Conservation (phyloP, 1,140 invertebrate species). For the Phymastichus coffea region DNA sequence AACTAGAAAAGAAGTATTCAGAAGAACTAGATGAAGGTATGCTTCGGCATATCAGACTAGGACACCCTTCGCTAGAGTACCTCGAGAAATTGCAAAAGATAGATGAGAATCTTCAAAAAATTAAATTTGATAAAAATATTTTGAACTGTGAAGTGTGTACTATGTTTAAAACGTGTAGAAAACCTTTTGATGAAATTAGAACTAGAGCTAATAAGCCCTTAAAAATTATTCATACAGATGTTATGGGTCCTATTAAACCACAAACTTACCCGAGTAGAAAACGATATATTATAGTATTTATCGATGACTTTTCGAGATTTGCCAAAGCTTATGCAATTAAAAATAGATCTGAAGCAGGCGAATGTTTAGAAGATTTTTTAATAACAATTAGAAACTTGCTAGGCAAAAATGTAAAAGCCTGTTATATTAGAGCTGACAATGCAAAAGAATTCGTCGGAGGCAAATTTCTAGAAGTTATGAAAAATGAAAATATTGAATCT, state of each 20-base stretch:
- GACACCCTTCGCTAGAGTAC: conserved; percentile 19
- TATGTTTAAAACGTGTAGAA: conserved; percentile 10
- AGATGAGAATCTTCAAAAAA: conserved; percentile 7
- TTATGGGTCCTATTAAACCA: conserved; percentile 23
- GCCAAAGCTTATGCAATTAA: conserved; percentile 3
- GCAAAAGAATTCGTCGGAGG: conserved; percentile 6
- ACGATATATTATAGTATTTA: background rate
- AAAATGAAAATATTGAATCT: no score
- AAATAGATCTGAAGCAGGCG: conserved; percentile 5
- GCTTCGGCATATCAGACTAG: conserved; percentile 30
- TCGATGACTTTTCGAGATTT: conserved; percentile 10
- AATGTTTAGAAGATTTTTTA: background rate
- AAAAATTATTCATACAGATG: conserved; percentile 14
- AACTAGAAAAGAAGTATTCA: conserved; percentile 11
- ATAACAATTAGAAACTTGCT: conserved; percentile 8
- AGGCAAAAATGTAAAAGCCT: conserved; percentile 13
- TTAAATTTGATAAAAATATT: conserved; percentile 16
- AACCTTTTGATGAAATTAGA: conserved; percentile 8
- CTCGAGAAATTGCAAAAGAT: conserved; percentile 22
- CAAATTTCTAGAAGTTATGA: background rate
- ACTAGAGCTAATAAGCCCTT: conserved; percentile 9
- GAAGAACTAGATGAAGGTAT: conserved; percentile 19
- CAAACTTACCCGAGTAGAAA: conserved; percentile 9
- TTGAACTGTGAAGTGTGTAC: conserved; percentile 3
- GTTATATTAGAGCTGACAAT: conserved; percentile 17